These are phyloP conservation scores for Cottoperca gobio DNA, from an alignment of 2,797 vertebrate species.

Conservation along the genomic window DNA sequence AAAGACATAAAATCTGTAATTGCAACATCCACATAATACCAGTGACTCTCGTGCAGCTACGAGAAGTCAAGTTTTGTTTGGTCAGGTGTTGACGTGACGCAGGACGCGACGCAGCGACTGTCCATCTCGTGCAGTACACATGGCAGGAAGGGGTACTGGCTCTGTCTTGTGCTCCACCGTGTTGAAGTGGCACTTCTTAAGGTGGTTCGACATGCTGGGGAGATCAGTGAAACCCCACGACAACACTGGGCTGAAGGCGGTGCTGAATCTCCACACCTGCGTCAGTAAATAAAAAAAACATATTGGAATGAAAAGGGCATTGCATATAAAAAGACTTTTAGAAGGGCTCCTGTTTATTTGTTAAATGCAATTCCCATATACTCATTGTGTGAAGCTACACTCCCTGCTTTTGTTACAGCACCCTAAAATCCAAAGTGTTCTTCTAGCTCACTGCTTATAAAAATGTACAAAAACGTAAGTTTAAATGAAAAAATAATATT, in stretches of 20 bases:
- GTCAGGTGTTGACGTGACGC: conserved; percentile 73
- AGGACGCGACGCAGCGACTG: conserved; percentile 92
- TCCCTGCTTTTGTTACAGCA: not conserved
- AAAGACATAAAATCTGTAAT: conserved; percentile 81
- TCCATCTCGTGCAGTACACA: conserved; percentile 93
- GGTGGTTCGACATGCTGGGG: conserved; percentile 96
- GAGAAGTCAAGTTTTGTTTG: conserved; percentile 73
- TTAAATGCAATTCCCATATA: not conserved
- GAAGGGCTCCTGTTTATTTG: not conserved
- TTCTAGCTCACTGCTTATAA: not conserved
- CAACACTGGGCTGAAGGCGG: conserved; percentile 93
- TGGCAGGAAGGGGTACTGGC: conserved; percentile 94
- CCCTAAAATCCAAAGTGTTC: not conserved
- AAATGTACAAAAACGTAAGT: too few relatives aligned
- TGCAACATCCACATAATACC: conserved; percentile 77
- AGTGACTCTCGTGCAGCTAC: conserved; percentile 86
- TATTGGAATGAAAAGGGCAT: not conserved
- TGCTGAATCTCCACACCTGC: conserved; percentile 98
- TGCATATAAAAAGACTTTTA: not conserved
- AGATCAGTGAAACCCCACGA: conserved; percentile 95
- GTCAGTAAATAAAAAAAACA: conserved; percentile 6
- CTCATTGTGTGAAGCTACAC: not conserved
- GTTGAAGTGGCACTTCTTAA: conserved; percentile 95
- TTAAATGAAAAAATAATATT: too few relatives aligned
- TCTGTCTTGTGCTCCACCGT: conserved; percentile 91